Conservation (phyloP, 2,888 invertebrate species). For the Andrena dorsata region DNA sequence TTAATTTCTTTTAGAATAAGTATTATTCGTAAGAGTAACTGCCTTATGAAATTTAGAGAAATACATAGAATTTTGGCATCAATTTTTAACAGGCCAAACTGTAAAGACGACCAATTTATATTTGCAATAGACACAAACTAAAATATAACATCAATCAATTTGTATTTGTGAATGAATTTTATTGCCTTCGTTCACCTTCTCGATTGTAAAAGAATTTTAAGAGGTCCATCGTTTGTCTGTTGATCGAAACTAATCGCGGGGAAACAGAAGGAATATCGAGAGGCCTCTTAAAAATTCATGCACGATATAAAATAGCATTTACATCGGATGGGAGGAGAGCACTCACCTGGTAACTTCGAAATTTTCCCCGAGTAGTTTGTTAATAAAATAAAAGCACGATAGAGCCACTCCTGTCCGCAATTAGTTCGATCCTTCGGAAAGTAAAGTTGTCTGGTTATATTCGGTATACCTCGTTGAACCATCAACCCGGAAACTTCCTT, state of each 20-base stretch:
- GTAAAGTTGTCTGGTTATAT: slow-evolving; percentile 21
- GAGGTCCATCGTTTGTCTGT: background rate
- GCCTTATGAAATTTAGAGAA: background rate
- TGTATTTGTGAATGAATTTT: background rate
- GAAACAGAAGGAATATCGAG: background rate
- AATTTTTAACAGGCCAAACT: slow-evolving; percentile 1
- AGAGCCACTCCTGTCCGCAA: background rate
- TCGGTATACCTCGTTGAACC: slow-evolving; percentile 10
- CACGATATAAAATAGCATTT: background rate
- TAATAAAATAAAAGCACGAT: slow-evolving; percentile 21
- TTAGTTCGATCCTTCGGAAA: slow-evolving; percentile 15
- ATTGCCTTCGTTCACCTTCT: background rate
- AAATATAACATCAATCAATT: slow-evolving; percentile 1
- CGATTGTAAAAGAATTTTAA: background rate
- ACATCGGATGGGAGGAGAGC: background rate
- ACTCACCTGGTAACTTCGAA: background rate
- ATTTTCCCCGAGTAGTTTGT: slow-evolving; percentile 24
- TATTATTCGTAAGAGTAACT: slow-evolving; percentile 28
- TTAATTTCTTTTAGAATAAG: slow-evolving; percentile 34
- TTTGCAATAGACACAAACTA: background rate
- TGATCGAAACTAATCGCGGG: background rate
- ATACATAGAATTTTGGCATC: background rate
- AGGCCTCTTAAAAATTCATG: background rate
- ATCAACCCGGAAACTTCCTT: slow-evolving; percentile 21
- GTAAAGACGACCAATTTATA: slow-evolving; percentile 14